phyloP scores from a whole-genome alignment of 2,113 vertebrate species.

The Petromus typicus region DNA sequence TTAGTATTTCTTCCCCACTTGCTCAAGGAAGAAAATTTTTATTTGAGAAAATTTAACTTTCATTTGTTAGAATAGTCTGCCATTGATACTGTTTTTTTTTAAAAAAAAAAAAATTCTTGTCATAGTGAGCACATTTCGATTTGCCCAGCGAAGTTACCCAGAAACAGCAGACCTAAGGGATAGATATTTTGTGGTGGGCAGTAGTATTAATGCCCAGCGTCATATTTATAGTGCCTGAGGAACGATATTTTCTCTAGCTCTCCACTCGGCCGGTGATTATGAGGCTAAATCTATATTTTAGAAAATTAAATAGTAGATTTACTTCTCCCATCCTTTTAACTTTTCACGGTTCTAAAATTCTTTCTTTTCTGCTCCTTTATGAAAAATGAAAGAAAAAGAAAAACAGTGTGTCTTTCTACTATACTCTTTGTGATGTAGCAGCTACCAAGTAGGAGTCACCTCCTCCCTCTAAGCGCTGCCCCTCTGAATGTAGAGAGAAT shows the following conservation, averaged over 20 bases:
- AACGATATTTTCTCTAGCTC: neutral
- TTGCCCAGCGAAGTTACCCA: neutral
- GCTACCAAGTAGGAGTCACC: neutral
- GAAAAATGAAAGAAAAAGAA: neutral
- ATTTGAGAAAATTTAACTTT: slow-evolving; percentile 19
- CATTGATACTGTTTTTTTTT: neutral
- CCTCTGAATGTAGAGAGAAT: neutral
- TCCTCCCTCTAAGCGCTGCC: neutral
- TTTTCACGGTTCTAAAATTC: neutral
- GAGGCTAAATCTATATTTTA: slow-evolving; percentile 1
- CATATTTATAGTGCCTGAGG: neutral
- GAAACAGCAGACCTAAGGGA: neutral
- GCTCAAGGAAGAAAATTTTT: neutral
- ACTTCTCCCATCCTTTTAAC: neutral
- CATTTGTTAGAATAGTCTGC: neutral
- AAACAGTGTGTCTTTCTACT: neutral
- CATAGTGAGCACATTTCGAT: neutral
- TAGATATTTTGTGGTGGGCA: neutral
- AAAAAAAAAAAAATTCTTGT: neutral
- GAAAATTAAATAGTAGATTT: neutral
- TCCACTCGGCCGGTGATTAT: neutral
- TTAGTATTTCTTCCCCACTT: neutral
- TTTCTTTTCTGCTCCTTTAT: slow-evolving; percentile 18
- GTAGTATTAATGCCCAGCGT: neutral
- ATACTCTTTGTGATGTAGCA: neutral